Conservation (phyloP, 2,797 vertebrate genomes). For the Halcyon badia region DNA sequence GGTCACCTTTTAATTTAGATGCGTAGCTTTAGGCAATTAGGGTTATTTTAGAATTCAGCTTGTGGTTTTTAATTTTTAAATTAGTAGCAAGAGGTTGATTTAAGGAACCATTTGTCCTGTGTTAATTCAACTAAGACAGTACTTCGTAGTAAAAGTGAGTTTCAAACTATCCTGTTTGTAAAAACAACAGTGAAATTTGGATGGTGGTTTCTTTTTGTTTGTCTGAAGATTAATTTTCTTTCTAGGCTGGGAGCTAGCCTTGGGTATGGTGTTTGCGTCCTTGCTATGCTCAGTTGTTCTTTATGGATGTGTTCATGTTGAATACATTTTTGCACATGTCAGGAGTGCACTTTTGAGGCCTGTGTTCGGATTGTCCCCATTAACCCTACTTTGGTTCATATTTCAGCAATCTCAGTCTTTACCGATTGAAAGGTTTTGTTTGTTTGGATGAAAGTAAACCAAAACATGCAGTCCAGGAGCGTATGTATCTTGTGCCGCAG, state of each 20-base stretch:
- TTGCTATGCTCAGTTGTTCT: background rate
- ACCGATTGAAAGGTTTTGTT: background rate
- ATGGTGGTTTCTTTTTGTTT: background rate
- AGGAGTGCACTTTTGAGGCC: background rate
- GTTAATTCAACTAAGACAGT: background rate
- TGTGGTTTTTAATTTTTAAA: background rate
- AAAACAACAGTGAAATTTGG: background rate
- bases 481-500: accelerated
- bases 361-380: background rate
- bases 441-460: background rate
- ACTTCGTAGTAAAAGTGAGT: background rate
- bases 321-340: background rate
- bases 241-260: background rate
- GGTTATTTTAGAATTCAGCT: background rate
- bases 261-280: background rate
- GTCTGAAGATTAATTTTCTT: background rate
- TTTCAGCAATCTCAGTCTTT: background rate
- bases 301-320: background rate
- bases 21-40: background rate
- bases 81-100: background rate
- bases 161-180: background rate
- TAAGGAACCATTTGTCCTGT: background rate
- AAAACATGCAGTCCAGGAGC: accelerated
- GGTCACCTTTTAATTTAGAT: background rate
- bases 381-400: background rate